A percentile compares a stretch with the other conserved stretches of the same genome.
These are phyloP conservation scores for Ariopsis seemanni DNA, from an alignment of 2,113 vertebrate species.

Conservation along the genomic window DNA sequence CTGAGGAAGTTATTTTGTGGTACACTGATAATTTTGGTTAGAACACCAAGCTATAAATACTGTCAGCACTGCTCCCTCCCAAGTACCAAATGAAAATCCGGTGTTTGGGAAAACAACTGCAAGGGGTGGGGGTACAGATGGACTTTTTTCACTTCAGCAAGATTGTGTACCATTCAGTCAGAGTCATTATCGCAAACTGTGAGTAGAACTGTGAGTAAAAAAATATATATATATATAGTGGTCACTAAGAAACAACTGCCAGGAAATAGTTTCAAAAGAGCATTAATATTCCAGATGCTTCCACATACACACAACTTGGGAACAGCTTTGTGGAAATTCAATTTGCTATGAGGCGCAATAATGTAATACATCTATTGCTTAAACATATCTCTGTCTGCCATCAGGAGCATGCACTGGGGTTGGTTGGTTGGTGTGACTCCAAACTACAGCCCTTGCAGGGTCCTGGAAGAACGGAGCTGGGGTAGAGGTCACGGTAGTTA, in stretches of 20 bases:
- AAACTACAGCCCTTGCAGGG: background rate
- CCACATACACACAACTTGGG: conserved; percentile 66
- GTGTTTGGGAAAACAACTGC: conserved; percentile 54
- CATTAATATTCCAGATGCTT: conserved; percentile 76
- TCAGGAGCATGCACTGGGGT: conserved; percentile 61
- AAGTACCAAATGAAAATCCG: conserved; percentile 58
- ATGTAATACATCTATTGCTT: conserved; percentile 64
- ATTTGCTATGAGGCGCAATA: conserved; percentile 62
- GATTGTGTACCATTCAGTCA: background rate
- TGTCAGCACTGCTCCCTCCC: conserved; percentile 64
- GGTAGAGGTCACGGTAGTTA: conserved; percentile 16
- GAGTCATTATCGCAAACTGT: conserved; percentile 31
- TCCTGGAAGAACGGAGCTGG: background rate
- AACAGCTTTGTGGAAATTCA: conserved; percentile 64
- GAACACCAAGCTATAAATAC: conserved; percentile 79
- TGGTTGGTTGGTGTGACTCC: conserved; percentile 5
- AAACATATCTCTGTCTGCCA: conserved; percentile 54
- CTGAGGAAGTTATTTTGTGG: conserved; percentile 80
- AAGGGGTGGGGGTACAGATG: conserved; percentile 20
- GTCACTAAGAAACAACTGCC: conserved; percentile 63
- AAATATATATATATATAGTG: too few relatives aligned
- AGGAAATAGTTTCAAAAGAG: conserved; percentile 70
- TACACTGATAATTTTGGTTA: conserved; percentile 80
- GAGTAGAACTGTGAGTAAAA: conserved; percentile 4
- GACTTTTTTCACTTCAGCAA: conserved; percentile 7